A percentile compares a stretch with the other conserved stretches of the same genome.
phyloP scores from a whole-genome alignment of 2,113 vertebrate genomes.

The Balaeniceps rex region DNA sequence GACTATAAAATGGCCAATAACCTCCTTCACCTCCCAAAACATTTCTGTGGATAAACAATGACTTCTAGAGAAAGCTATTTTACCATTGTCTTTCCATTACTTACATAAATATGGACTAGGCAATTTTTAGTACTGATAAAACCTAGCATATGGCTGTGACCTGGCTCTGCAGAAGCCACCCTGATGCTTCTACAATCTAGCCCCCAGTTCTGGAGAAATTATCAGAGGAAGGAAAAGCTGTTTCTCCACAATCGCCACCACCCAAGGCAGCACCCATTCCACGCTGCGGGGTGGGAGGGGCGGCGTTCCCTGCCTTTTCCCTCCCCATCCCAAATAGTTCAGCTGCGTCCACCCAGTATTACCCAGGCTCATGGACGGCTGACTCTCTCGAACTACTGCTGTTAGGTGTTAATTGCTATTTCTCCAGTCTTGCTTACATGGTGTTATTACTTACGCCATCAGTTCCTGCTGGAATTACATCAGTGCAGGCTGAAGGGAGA shows the following conservation, averaged over 20 bases:
- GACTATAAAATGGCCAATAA: not conserved
- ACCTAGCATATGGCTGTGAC: not conserved
- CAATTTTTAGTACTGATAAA: not conserved
- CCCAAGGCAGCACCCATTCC: not conserved
- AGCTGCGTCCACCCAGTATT: not conserved
- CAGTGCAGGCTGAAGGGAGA: not conserved
- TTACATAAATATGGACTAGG: not conserved
- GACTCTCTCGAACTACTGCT: not conserved
- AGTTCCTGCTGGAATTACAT: not conserved
- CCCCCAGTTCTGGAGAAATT: not conserved
- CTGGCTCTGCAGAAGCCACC: not conserved
- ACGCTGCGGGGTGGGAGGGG: not conserved
- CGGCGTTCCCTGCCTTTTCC: not conserved
- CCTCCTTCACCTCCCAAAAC: not conserved
- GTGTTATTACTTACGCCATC: not conserved
- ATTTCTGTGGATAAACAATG: not conserved
- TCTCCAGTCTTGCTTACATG: not conserved
- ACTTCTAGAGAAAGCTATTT: not conserved
- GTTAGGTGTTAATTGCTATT: accelerated
- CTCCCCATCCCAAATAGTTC: not conserved
- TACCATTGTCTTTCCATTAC: not conserved
- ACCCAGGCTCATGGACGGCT: not conserved
- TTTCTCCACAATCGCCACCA: not conserved
- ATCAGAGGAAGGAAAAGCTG: not conserved
- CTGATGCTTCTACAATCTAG: not conserved